These are phyloP conservation scores for Chamaetylas fuelleborni DNA, from an alignment of 2,113 vertebrate species.

Conservation along the genomic window DNA sequence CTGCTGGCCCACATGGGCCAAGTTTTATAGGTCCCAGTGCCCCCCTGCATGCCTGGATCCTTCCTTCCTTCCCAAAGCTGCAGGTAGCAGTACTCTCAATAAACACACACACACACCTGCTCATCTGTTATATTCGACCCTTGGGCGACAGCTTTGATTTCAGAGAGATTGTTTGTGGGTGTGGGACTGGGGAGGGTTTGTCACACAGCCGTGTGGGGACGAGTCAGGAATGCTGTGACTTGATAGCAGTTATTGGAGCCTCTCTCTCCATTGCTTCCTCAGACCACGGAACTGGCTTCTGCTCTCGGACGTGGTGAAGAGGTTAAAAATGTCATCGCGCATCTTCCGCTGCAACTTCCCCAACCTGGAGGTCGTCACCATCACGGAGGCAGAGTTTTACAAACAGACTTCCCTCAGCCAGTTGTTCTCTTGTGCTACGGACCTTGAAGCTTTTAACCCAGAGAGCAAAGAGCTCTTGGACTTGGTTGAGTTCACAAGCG, in stretches of 20 bases:
- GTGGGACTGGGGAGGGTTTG: background rate
- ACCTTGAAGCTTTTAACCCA: constrained; percentile 86
- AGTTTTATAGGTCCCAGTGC: background rate
- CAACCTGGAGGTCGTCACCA: constrained; percentile 88
- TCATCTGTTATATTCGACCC: fast-evolving
- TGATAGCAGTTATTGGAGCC: background rate
- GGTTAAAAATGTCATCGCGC: constrained; percentile 86
- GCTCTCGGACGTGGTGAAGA: constrained; percentile 88
- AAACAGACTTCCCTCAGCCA: constrained; percentile 91
- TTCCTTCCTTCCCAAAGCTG: background rate
- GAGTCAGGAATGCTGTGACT: background rate
- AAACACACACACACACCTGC: fast-evolving
- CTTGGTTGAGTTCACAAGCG: constrained; percentile 89
- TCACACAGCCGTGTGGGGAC: fast-evolving
- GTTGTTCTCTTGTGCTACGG: constrained; percentile 87
- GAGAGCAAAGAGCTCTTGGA: constrained; percentile 93
- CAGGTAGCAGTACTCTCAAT: background rate
- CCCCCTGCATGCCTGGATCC: background rate
- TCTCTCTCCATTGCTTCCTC: background rate
- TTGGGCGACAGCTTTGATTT: background rate
- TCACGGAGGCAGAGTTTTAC: constrained; percentile 90
- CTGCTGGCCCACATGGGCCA: background rate
- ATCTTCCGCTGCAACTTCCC: constrained; percentile 90
- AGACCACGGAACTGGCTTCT: constrained; percentile 95
- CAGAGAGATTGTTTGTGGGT: background rate